Evolutionary conservation across 1,140 invertebrate genomes (phyloP).

Genomic region (Mya arenaria): DNA sequence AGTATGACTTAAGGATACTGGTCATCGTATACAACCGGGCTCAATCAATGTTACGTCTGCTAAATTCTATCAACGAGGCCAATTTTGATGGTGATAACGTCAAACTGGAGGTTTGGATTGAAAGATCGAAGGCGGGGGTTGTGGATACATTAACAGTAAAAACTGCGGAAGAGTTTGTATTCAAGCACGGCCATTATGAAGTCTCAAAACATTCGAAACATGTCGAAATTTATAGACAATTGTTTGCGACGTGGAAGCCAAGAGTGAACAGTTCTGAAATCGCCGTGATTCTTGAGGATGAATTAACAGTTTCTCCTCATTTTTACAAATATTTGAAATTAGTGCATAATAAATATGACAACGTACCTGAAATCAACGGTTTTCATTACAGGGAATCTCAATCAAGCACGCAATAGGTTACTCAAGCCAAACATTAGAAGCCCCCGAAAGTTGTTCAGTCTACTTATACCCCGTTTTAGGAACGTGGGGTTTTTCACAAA

Average conservation of each 20-base stretch:
- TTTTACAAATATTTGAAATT: conserved; percentile 60
- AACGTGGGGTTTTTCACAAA: conserved; percentile 67
- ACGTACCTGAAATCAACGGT: conserved; percentile 48
- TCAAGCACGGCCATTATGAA: conserved; percentile 52
- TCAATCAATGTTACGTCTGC: conserved; percentile 54
- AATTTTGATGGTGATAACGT: background rate
- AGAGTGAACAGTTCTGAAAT: conserved; percentile 54
- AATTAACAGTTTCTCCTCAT: conserved; percentile 62
- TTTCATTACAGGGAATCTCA: conserved; percentile 51
- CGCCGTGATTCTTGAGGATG: conserved; percentile 69
- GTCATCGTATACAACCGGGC: conserved; percentile 63
- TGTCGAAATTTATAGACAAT: conserved; percentile 66
- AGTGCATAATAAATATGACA: conserved; percentile 62
- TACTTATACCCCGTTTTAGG: conserved; percentile 62
- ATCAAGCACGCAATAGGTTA: conserved; percentile 28
- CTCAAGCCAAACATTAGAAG: background rate
- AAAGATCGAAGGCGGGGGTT: background rate
- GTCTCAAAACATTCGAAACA: conserved; percentile 56
- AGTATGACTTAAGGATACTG: conserved; percentile 54
- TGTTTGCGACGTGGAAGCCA: conserved; percentile 45
- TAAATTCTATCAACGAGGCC: conserved; percentile 42
- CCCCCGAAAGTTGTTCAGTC: conserved; percentile 14
- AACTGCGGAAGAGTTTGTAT: conserved; percentile 51
- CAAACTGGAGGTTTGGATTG: conserved; percentile 19
- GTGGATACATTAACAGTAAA: conserved; percentile 49